Evolutionary conservation across 2,113 vertebrate genomes (phyloP).

Genomic region (Centropus bengalensis): DNA sequence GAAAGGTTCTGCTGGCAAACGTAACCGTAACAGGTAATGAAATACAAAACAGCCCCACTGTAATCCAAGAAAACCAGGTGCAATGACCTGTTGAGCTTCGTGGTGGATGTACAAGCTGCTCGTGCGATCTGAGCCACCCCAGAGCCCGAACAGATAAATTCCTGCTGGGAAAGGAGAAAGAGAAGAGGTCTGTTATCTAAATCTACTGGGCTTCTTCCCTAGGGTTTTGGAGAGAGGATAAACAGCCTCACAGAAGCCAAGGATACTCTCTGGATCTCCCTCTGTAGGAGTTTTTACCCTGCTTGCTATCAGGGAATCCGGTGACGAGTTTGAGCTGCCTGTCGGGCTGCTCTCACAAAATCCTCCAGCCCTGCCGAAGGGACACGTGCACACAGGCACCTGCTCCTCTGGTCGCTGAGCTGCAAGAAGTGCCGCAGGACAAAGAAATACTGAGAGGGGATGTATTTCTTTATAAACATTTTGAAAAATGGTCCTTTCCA

Average conservation of each 20-base stretch:
- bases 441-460: not conserved
- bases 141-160: not conserved
- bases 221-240: not conserved
- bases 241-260: not conserved
- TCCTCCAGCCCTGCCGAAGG: not conserved
- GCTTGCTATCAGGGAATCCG: not conserved
- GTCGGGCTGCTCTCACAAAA: no score
- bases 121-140: not conserved
- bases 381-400: not conserved
- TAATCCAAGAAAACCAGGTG: not conserved
- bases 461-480: not conserved
- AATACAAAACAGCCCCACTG: not conserved
- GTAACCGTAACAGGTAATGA: not conserved
- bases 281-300: not conserved
- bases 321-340: not conserved
- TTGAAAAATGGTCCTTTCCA: not conserved
- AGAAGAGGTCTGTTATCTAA: not conserved
- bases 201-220: not conserved
- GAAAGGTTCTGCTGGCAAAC: not conserved
- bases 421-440: not conserved
- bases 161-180: not conserved
- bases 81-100: not conserved
- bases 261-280: not conserved
- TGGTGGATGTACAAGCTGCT: not conserved
- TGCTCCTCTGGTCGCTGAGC: not conserved